Percentiles rank a stretch among this genome's conserved stretches.
Evolutionary conservation across 2,888 invertebrate species (phyloP).

Genomic region (Galerucella calmariensis): DNA sequence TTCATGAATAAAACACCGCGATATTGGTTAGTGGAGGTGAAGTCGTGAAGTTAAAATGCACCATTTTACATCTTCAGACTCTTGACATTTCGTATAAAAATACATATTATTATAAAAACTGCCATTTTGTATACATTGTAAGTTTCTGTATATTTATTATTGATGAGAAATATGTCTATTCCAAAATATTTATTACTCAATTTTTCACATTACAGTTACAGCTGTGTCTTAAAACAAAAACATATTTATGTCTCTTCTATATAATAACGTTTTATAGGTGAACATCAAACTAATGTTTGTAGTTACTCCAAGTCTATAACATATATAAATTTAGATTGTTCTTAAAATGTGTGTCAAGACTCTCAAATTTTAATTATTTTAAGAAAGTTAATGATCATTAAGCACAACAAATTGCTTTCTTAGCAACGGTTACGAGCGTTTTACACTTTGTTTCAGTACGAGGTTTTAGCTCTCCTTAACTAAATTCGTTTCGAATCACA

Average conservation of each 20-base stretch:
- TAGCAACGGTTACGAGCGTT: not conserved
- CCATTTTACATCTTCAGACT: too few species aligned
- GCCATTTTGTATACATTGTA: too few species aligned
- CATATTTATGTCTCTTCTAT: not conserved
- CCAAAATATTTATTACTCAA: too few species aligned
- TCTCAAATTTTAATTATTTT: constrained; percentile 8
- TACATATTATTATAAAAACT: too few species aligned
- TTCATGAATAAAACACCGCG: too few species aligned
- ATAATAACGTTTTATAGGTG: not conserved
- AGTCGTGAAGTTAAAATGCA: too few species aligned
- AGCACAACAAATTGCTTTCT: constrained; percentile 8
- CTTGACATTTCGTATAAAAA: too few species aligned
- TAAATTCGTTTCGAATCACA: not conserved
- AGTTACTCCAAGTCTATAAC: not conserved
- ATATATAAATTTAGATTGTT: not conserved
- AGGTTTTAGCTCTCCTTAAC: not conserved
- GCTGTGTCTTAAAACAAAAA: not conserved
- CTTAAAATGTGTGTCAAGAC: not conserved
- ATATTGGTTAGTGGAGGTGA: too few species aligned
- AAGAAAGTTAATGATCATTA: constrained; percentile 3
- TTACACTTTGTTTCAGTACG: not conserved
- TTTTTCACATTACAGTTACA: not conserved
- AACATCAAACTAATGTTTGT: constrained; percentile 4
- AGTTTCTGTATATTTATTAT: too few species aligned
- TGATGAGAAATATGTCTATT: too few species aligned